Percentiles rank a stretch among this genome's conserved stretches.
phyloP scores from a whole-genome alignment of 2,888 invertebrate genomes.

The Unio delphinus region DNA sequence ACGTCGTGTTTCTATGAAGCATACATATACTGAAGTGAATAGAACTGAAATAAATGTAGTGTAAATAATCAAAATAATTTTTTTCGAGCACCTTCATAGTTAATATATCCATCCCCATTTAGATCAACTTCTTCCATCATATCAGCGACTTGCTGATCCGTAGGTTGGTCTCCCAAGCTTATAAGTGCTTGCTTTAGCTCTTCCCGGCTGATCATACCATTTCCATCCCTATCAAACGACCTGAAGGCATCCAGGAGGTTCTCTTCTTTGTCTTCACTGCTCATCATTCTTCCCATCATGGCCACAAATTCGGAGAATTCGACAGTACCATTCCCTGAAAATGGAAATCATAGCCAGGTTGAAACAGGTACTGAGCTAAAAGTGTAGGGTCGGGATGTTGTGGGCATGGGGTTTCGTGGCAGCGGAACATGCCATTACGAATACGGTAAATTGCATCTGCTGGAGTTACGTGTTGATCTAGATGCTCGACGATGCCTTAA shows the following conservation, averaged over 20 bases:
- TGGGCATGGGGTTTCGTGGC: too few relatives aligned
- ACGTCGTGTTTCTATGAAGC: too few relatives aligned
- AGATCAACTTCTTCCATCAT: slow-evolving; percentile 7
- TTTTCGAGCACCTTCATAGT: not conserved
- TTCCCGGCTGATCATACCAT: slow-evolving; percentile 11
- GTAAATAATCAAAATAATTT: too few relatives aligned
- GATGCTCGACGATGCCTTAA: too few relatives aligned
- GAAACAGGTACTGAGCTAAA: too few relatives aligned
- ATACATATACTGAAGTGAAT: too few relatives aligned
- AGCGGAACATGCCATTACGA: too few relatives aligned
- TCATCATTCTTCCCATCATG: slow-evolving; percentile 1
- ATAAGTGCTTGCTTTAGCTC: slow-evolving; percentile 9
- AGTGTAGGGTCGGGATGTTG: too few relatives aligned
- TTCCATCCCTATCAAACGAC: slow-evolving; percentile 18
- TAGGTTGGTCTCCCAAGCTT: slow-evolving; percentile 3
- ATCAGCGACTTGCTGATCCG: slow-evolving; percentile 6
- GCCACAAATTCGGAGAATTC: slow-evolving; percentile 6
- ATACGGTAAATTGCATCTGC: too few relatives aligned
- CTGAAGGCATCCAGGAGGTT: slow-evolving; percentile 9
- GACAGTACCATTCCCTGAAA: slow-evolving; percentile 2
- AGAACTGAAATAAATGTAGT: too few relatives aligned
- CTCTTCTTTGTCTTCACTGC: not conserved
- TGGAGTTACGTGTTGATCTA: too few relatives aligned
- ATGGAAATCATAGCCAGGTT: not conserved
- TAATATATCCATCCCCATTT: slow-evolving; percentile 5